These are phyloP conservation scores for Lamprotornis superbus DNA, from an alignment of 2,113 vertebrate genomes.

Conservation along the genomic window DNA sequence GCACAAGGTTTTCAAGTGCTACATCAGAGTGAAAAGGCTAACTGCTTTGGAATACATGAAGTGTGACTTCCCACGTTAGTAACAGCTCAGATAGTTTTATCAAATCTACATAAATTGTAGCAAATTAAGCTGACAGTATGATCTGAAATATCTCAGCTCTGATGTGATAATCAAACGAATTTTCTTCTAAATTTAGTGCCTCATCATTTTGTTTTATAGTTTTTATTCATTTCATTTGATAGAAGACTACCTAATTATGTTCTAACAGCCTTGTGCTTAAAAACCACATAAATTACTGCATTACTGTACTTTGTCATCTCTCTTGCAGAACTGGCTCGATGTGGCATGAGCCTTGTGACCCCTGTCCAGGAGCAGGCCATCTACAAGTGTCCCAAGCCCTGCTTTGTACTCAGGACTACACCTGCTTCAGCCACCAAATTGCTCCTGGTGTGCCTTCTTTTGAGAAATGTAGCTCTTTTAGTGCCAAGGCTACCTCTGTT, in stretches of 20 bases:
- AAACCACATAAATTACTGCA: neutral
- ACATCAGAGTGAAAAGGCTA: constrained; percentile 13
- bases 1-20: constrained; percentile 10
- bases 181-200: constrained; percentile 64
- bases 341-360: neutral
- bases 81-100: constrained; percentile 42
- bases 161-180: constrained; percentile 63
- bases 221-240: constrained; percentile 51
- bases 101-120: constrained; percentile 58
- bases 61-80: constrained; percentile 28
- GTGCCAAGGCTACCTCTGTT: neutral
- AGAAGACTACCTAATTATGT: constrained; percentile 59
- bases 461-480: neutral
- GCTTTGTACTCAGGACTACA: neutral
- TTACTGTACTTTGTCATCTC: constrained; percentile 1
- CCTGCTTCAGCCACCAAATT: neutral
- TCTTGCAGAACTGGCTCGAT: neutral
- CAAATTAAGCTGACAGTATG: constrained; percentile 59
- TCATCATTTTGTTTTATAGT: constrained; percentile 58
- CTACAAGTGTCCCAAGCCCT: neutral
- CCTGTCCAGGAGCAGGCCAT: neutral
- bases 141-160: constrained; percentile 54
- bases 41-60: constrained; percentile 20
- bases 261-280: constrained; percentile 27
- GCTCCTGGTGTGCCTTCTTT: neutral